phyloP scores from a whole-genome alignment of 1,140 invertebrate species.

The Harpegnathos saltator region DNA sequence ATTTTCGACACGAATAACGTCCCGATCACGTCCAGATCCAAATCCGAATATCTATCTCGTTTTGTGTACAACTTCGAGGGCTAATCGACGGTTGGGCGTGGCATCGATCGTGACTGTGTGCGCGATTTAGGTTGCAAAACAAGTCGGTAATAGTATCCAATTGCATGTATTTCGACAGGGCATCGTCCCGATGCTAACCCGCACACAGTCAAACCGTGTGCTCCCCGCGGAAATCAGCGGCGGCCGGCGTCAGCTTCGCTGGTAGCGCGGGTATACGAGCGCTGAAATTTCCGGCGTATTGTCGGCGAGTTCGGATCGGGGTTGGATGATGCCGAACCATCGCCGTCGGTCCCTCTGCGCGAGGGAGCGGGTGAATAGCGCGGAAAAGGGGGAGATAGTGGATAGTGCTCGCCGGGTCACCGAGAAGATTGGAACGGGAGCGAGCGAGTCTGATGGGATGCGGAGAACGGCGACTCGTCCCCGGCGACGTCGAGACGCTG shows the following conservation, averaged over 20 bases:
- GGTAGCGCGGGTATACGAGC: constrained; percentile 55
- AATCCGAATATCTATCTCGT: neutral
- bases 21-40: neutral
- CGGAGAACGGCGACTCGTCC: constrained; percentile 72
- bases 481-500: constrained; percentile 55
- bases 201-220: constrained; percentile 40
- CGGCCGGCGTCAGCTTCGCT: constrained; percentile 54
- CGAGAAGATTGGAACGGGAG: constrained; percentile 57
- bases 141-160: constrained; percentile 37
- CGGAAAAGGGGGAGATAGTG: constrained; percentile 47
- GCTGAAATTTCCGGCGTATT: constrained; percentile 80
- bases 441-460: constrained; percentile 72
- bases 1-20: too few relatives aligned
- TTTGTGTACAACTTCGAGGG: neutral
- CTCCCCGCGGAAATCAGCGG: constrained; percentile 82
- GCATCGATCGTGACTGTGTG: constrained; percentile 16
- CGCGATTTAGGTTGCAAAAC: constrained; percentile 17
- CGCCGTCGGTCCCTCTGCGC: constrained; percentile 62
- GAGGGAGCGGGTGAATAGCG: constrained; percentile 45
- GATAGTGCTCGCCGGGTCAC: constrained; percentile 48
- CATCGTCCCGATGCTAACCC: constrained; percentile 39
- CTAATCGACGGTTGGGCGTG: neutral
- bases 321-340: constrained; percentile 70
- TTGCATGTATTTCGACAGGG: constrained; percentile 43
- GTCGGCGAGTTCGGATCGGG: constrained; percentile 66